Base-by-base conservation (phyloP, 2,113 vertebrate species). In the Gorsachius goisagi region DNA sequence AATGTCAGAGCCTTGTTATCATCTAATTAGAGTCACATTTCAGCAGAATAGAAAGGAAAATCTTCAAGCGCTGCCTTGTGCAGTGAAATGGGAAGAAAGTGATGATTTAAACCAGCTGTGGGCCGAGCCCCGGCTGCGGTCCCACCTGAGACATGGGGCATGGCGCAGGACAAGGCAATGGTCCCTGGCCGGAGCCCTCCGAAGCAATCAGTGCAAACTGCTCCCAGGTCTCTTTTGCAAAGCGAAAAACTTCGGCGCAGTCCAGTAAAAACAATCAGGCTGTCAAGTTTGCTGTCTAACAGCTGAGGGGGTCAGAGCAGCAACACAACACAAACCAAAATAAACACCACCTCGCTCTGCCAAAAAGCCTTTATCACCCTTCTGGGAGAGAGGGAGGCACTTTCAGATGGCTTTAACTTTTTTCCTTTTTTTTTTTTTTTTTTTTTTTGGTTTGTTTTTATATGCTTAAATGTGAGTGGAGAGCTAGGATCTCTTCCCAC, bases 1-100 rank as follows among this genome's bases (percentile, higher is more conserved):
- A 97, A 97, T 95, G 97, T 97, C 97, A 97, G 97, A 97, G 95
- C 96, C 96, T 97, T 97, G 96, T 97, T 97, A 97, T 97, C 97
- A 97, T 97, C 97, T 97, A 96, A 97, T 97, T 97, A 97, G 97
- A 97, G 85, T 97, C 97, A 95, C 95, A 96, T 97, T 97, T 97
- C 97, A 97, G 88, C 80, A 68, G 92, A 93, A 95, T 14, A 93
- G 95, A 97, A 94, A 93, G 94, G 89, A 82, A 96, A 92, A 96
- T 93, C 93, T 95, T 97, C 94, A 86, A 77, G 94, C 33, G 0
- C 83, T 95, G 95, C 97, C 91, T 88, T 93, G 92, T 95, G 91
- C 88, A 71, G 89, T 92, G 93, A 97, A 97, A 97, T 63, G 94
- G 95, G 95, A 82, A 96, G 96, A 97, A 97, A 90, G 96, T 84